Percentiles rank a stretch among this genome's conserved stretches.
These are phyloP conservation scores for Hirtodrosophila duncani DNA, from an alignment of 2,888 invertebrate species.

Conservation along the genomic window DNA sequence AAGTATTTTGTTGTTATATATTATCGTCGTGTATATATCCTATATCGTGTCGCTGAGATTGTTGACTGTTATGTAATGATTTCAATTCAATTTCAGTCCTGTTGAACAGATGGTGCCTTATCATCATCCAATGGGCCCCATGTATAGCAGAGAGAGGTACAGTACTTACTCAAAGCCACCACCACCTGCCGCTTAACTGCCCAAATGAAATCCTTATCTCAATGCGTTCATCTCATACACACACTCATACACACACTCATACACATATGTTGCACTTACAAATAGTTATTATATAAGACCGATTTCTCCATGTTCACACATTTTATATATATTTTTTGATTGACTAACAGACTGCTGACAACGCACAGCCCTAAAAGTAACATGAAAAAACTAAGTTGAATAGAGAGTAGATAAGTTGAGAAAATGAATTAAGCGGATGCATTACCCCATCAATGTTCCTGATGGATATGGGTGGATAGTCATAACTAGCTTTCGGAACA, in stretches of 20 bases:
- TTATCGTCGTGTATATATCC: constrained; percentile 7
- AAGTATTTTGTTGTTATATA: neutral
- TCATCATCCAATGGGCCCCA: constrained; percentile 79
- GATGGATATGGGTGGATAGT: no score
- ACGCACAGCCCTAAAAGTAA: no score
- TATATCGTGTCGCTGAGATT: constrained; percentile 34
- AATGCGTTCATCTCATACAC: constrained; percentile 22
- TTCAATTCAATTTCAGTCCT: constrained; percentile 78
- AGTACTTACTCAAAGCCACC: constrained; percentile 68
- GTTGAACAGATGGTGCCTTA: constrained; percentile 80
- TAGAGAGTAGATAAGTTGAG: no score
- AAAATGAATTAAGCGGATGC: no score
- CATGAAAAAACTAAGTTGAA: no score
- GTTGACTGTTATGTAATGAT: constrained; percentile 72
- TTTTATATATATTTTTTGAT: no score
- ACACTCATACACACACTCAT: neutral
- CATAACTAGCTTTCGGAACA: no score
- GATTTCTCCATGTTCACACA: no score
- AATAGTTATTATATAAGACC: neutral
- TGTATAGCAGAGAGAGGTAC: constrained; percentile 80
- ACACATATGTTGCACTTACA: neutral
- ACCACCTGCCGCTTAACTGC: no score
- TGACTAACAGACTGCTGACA: no score
- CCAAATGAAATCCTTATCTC: constrained; percentile 48
- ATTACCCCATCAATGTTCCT: no score